Conservation (phyloP, 2,888 invertebrate genomes). For the Drosophila ezoana region DNA sequence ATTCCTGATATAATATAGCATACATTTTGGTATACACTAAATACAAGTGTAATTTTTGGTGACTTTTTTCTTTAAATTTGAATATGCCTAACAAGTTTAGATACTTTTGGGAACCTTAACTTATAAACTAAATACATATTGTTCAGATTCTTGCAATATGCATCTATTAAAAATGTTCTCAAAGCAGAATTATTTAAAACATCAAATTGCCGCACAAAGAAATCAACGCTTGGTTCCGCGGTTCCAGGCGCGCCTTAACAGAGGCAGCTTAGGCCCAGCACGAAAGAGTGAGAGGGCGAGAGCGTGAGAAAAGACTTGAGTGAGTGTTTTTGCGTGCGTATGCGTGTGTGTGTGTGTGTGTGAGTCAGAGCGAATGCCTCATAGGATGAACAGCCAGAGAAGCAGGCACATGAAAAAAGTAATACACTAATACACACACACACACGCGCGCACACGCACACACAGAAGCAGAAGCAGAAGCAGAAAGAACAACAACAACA, state of each 20-base stretch:
- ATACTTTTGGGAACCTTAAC: too few species aligned
- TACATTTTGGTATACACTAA: neutral
- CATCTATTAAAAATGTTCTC: too few species aligned
- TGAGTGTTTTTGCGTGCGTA: conserved; percentile 4
- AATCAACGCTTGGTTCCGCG: conserved; percentile 4
- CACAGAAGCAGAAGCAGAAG: conserved; percentile 11
- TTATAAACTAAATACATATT: too few species aligned
- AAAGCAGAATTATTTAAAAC: too few species aligned
- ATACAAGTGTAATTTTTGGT: neutral
- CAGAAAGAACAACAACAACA: conserved; percentile 31
- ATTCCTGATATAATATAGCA: conserved; percentile 1
- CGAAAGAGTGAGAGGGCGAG: neutral
- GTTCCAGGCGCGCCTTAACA: conserved; percentile 24
- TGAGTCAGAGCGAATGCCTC: conserved; percentile 24
- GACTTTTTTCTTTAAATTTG: neutral
- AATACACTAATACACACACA: conserved; percentile 30
- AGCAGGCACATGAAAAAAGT: conserved; percentile 21
- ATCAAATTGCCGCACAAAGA: neutral
- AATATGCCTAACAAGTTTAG: too few species aligned
- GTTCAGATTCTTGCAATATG: too few species aligned
- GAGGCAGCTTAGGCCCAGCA: conserved; percentile 24
- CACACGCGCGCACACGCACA: conserved; percentile 12
- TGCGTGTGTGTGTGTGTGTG: conserved; percentile 4
- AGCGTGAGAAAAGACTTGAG: conserved; percentile 6
- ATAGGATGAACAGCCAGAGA: conserved; percentile 21